These are phyloP conservation scores for Turnix velox DNA, from an alignment of 2,113 vertebrate genomes.

Conservation along the genomic window DNA sequence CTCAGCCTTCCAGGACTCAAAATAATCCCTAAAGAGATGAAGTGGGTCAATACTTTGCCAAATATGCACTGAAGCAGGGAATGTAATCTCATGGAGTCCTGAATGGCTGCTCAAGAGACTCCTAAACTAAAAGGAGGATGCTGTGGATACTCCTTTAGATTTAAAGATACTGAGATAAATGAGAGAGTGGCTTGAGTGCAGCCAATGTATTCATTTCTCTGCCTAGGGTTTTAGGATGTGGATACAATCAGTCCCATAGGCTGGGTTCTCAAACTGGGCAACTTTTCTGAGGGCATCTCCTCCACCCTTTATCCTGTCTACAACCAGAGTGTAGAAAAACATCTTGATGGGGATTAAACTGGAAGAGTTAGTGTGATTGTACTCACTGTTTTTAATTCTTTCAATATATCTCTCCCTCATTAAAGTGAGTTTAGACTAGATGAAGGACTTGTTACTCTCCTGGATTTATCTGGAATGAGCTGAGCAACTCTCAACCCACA, in stretches of 20 bases:
- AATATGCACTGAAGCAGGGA: conserved; percentile 32
- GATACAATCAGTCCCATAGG: neutral
- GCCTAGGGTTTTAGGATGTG: neutral
- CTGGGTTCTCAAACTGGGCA: neutral
- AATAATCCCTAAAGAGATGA: conserved; percentile 2
- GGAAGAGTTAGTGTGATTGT: neutral
- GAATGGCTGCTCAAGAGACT: neutral
- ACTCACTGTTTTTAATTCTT: neutral
- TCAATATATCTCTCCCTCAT: neutral
- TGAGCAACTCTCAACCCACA: neutral
- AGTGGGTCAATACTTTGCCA: neutral
- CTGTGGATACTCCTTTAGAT: neutral
- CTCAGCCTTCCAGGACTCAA: neutral
- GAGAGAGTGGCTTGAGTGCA: too few relatives aligned
- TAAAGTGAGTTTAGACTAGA: neutral
- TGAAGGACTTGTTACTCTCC: neutral
- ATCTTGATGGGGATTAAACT: neutral
- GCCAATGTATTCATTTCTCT: neutral
- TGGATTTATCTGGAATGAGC: neutral
- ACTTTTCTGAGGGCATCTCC: neutral
- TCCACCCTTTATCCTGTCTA: neutral
- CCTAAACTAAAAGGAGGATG: neutral
- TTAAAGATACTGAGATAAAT: neutral
- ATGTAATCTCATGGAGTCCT: conserved; percentile 26
- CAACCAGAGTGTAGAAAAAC: neutral